Percentiles rank a stretch among this genome's conserved stretches.
These are phyloP conservation scores for Argentina silus DNA, from an alignment of 2,797 vertebrate species.

Conservation along the genomic window DNA sequence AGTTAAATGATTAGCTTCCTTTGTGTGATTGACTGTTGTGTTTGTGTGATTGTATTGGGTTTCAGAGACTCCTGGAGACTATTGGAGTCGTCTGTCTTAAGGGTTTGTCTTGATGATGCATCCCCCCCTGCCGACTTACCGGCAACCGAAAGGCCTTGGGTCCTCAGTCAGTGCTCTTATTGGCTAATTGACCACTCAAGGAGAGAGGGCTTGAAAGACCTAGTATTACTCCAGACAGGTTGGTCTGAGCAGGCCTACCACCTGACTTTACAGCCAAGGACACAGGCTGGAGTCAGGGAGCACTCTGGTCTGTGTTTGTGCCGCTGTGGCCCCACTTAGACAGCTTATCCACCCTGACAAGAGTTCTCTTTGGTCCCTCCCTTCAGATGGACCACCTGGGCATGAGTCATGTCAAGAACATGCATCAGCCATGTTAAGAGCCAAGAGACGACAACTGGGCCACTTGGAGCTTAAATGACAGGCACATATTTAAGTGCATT, in stretches of 20 bases:
- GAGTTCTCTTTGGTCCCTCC: conserved; percentile 40
- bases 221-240: conserved; percentile 25
- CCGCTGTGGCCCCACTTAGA: conserved; percentile 39
- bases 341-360: conserved; percentile 56
- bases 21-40: conserved; percentile 45
- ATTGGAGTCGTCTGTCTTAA: conserved; percentile 35
- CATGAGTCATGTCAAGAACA: conserved; percentile 66
- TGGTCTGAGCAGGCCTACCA: conserved; percentile 31
- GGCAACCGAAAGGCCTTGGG: conserved; percentile 19
- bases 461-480: conserved; percentile 22
- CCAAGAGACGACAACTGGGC: conserved; percentile 36
- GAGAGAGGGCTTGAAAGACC: conserved; percentile 38
- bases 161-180: conserved; percentile 37
- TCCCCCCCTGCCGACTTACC: conserved; percentile 16
- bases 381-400: conserved; percentile 25
- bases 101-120: conserved; percentile 25
- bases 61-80: conserved; percentile 37
- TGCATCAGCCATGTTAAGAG: conserved; percentile 49
- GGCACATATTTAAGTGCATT: conserved; percentile 52
- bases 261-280: conserved; percentile 10
- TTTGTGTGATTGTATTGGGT: conserved; percentile 35
- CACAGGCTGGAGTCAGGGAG: conserved; percentile 4
- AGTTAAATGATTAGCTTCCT: conserved; percentile 50
- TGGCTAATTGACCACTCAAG: conserved; percentile 64
- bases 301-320: conserved; percentile 5